Base-by-base conservation (phyloP, 2,797 vertebrate species). In the Chanos chanos region DNA sequence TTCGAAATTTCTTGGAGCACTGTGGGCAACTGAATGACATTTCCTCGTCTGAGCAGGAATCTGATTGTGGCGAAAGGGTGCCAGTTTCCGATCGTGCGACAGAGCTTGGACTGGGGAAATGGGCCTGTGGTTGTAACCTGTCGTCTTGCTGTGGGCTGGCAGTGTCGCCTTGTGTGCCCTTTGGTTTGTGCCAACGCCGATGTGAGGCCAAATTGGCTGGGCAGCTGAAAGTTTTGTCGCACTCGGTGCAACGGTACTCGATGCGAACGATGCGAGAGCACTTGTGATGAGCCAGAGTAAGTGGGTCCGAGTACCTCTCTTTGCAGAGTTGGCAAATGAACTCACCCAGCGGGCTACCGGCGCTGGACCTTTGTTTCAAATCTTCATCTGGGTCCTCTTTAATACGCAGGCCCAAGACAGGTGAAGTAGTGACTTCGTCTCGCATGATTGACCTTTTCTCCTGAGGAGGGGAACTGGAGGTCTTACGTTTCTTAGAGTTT, bases 181-280 rank as follows among this genome's bases (percentile, higher is more conserved):
- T 67, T 2, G 82, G 81, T 15, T 81, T 83, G 73, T 83, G 82
- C 82, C 81, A 83, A 33, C 82, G 77, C 15, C 74, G 66, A 37
- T 84, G 82, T 3, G 82, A 84, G 4, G 82, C 82, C 61, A 83
- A 59, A 61, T 84, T 84, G 10, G 82, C 82, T 0, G 75, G 79
- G 19, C 82, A 84, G 62, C 79, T 78, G 66, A 84, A 84, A 1
- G 77, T 73, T 65, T 84, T 84, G 61, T 74, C 73, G 27, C 82
- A 84, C n/a, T 83, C 81, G 7, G 70, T 66, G 50, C 82, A 84
- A 6, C 77, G 79, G 39, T 83, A 84, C 56, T 83, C 82, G 10
- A 84, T 75, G n/a, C 81, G 65, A 8, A 78, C 77, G 2, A 84
- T 83, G 7, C 81, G 72, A 3, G 79, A 81, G 16, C 82, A 84